Evolutionary conservation across 2,113 vertebrate species (phyloP).

Genomic region (Naja naja): DNA sequence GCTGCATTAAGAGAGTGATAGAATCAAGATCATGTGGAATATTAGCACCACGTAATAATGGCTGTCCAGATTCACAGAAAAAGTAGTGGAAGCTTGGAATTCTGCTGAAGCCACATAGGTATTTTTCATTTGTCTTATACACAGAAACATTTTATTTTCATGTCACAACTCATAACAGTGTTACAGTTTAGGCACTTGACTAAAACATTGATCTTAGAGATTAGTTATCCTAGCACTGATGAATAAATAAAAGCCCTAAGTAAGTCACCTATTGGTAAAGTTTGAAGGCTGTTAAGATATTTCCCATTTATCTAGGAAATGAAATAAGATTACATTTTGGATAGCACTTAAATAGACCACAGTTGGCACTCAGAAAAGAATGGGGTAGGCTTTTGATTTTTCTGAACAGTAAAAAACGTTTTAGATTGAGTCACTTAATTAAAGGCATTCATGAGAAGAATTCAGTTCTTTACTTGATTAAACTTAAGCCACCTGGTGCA

Average conservation of each 20-base stretch:
- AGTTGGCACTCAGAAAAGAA: constrained; percentile 12
- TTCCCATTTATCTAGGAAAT: constrained; percentile 38
- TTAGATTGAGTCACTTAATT: background rate
- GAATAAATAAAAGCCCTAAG: constrained; percentile 46
- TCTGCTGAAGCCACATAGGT: constrained; percentile 46
- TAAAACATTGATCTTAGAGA: constrained; percentile 47
- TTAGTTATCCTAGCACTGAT: constrained; percentile 50
- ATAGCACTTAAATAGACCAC: constrained; percentile 38
- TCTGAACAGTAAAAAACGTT: background rate
- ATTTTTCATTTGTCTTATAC: constrained; percentile 50
- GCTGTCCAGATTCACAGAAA: background rate
- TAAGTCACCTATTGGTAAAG: constrained; percentile 38
- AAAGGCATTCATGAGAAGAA: background rate
- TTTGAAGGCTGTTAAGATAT: constrained; percentile 25
- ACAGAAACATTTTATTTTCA: constrained; percentile 40
- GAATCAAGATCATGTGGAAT: background rate
- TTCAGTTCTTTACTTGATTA: background rate
- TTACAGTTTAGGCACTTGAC: constrained; percentile 53
- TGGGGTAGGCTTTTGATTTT: background rate
- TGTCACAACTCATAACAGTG: constrained; percentile 45
- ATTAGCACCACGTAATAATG: background rate
- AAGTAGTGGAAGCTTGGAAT: background rate
- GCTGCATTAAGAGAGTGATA: background rate
- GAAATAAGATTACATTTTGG: constrained; percentile 31
- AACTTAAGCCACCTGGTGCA: background rate